A percentile compares a stretch with the other conserved stretches of the same genome.
These are phyloP conservation scores for Sarotherodon lohbergeri DNA, from an alignment of 2,113 vertebrate genomes.

Conservation along the genomic window DNA sequence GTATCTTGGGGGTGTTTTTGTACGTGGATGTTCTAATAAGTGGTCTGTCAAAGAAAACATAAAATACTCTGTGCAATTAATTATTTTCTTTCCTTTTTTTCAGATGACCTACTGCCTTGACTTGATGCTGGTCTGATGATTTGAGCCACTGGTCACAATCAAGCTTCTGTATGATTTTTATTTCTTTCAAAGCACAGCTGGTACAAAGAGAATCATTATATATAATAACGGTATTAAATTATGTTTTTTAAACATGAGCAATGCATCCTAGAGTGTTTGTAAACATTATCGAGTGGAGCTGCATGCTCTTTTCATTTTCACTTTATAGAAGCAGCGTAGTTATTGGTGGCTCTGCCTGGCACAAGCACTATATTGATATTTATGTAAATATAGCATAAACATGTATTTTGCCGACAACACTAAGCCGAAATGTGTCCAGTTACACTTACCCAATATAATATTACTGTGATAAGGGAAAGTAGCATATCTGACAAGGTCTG, in stretches of 20 bases:
- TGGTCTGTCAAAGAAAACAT: not conserved
- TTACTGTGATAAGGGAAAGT: not conserved
- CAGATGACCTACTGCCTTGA: not conserved
- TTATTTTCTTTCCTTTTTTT: not conserved
- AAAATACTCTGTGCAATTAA: not conserved
- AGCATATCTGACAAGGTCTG: not conserved
- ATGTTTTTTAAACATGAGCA: not conserved
- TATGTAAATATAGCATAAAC: not conserved
- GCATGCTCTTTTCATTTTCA: not conserved
- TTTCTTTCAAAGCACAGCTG: not conserved
- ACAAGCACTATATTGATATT: not conserved
- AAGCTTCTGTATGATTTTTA: not conserved
- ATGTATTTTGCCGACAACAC: not conserved
- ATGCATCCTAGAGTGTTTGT: not conserved
- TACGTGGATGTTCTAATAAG: not conserved
- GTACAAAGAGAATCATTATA: not conserved
- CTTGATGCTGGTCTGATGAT: not conserved
- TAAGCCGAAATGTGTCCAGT: not conserved
- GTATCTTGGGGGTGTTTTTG: not conserved
- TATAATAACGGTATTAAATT: not conserved
- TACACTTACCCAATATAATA: not conserved
- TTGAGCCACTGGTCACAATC: not conserved
- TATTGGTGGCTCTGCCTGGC: not conserved
- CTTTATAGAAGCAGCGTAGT: not conserved
- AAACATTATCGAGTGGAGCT: not conserved